Base-by-base conservation (phyloP, 2,113 vertebrate species). In the Carassius carassius region DNA sequence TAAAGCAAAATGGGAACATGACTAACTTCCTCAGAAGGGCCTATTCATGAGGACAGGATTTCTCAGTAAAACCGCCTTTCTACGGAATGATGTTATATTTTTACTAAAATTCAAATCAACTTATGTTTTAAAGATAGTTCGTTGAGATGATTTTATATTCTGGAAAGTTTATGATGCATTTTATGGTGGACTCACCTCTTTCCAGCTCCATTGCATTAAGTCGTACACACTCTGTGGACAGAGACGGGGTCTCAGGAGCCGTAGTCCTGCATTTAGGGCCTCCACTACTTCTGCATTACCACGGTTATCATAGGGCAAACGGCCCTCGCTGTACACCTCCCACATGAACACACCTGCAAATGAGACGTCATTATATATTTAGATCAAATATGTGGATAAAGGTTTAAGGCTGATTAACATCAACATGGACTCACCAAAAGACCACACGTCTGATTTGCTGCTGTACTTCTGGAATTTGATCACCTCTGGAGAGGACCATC, bases 371-470 rank as follows among this genome's bases (percentile, higher is more conserved):
- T 1, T 72, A 37, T 21, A 12, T 72, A 11, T n/a, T 72, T 41
- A 72, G 35, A n/a, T 41, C 4, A 69, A n/a, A 72, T 41, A 10
- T 72, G 9, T 13, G 19, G 10, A 72, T 35, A 41, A 47, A 41
- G 41, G 41, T 1, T 32, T 17, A 17, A 7, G 8, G 9, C 29
- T 67, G 13, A 17, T 67, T 35, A 67, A 67, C 16, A 35, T 17
- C 17, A 63, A 5, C 23, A 17, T 19, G 21, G 85, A 89, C 96
- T 88, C 91, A 99, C 98, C 98, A 29, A 98, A 99, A 0, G 98
- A 97, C 98, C 98, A 99, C 89, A 99, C 93, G 0, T 99, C 98
- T 0, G 98, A 99, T 90, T 98, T 99, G 96, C 97, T 99, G 95
- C 97, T 99, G 25, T 97, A 99, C 87, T 96, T 95, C 89, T 90